phyloP scores from a whole-genome alignment of 2,797 vertebrate genomes.

The Ibycter americanus region DNA sequence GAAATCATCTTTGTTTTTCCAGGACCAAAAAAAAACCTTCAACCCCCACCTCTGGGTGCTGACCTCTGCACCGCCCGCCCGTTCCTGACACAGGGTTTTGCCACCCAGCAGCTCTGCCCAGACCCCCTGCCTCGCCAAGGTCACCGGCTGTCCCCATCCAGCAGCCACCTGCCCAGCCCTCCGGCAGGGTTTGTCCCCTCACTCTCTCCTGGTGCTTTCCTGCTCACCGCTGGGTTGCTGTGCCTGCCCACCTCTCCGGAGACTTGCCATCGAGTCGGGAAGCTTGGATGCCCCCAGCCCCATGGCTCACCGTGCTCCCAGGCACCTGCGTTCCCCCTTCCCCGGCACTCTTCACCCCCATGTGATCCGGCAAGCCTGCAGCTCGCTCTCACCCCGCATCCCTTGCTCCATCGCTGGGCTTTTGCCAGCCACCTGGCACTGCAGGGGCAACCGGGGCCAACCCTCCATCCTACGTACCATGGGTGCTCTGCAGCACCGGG shows the following conservation, averaged over 20 bases:
- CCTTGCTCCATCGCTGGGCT: not conserved
- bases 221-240: rapidly evolving
- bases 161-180: not conserved
- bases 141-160: not conserved
- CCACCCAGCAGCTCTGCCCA: not conserved
- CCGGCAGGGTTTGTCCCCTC: not conserved
- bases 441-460: not conserved
- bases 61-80: not conserved
- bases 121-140: not conserved
- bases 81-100: not conserved
- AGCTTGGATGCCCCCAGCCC: not conserved
- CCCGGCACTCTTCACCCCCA: rapidly evolving
- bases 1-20: constrained; percentile 14
- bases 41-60: not conserved
- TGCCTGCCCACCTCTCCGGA: not conserved
- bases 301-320: rapidly evolving
- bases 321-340: not conserved
- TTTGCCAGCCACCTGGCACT: not conserved
- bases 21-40: not conserved
- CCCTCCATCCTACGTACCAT: rapidly evolving
- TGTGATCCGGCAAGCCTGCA: not conserved
- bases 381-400: not conserved
- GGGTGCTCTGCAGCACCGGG: not conserved
- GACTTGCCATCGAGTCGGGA: rapidly evolving
- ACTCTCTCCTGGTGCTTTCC: not conserved